These are phyloP conservation scores for Pelosia muscerda DNA, from an alignment of 2,888 invertebrate species.

Conservation along the genomic window DNA sequence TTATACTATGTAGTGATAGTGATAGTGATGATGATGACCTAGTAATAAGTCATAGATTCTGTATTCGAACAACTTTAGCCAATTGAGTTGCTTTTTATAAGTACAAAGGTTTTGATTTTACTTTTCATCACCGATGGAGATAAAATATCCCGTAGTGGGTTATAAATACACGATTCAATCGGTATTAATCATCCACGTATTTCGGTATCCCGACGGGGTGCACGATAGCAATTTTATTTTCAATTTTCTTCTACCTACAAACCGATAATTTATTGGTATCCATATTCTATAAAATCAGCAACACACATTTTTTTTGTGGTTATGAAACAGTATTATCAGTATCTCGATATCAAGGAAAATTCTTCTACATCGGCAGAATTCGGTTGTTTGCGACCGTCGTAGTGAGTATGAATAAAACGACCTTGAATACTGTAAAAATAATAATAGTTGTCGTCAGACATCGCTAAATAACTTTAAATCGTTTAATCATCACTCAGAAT, in stretches of 20 bases:
- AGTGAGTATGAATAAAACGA: no score
- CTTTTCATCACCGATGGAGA: neutral
- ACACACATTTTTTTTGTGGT: neutral
- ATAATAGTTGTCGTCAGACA: neutral
- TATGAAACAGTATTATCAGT: constrained; percentile 2
- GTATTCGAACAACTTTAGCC: neutral
- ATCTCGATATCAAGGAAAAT: neutral
- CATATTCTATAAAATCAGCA: neutral
- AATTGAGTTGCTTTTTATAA: neutral
- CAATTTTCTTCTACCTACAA: constrained; percentile 11
- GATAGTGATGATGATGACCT: no score
- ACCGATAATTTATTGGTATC: neutral
- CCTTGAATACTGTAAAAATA: neutral
- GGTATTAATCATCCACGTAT: constrained; percentile 19
- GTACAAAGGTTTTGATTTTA: neutral
- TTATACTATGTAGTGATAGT: no score
- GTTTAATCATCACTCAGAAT: neutral
- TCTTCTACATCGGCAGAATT: neutral
- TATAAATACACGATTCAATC: constrained; percentile 16
- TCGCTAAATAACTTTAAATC: neutral
- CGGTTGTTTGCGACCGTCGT: neutral
- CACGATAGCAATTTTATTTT: constrained; percentile 21
- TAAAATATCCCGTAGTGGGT: constrained; percentile 6
- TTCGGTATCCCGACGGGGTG: constrained; percentile 7
- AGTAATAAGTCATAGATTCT: no score